Conservation (phyloP, 2,888 invertebrate species). For the Orthosia incerta region DNA sequence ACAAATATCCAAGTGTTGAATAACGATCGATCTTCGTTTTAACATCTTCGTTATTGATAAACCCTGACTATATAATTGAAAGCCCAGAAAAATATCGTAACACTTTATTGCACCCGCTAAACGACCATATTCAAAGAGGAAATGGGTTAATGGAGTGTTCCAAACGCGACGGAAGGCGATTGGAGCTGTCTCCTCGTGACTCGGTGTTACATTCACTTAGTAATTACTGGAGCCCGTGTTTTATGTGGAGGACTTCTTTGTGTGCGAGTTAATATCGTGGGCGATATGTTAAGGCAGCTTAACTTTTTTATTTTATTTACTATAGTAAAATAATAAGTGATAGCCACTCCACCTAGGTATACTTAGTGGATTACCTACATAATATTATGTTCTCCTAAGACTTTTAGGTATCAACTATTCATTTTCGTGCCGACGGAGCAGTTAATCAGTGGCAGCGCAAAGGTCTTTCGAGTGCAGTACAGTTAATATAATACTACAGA, state of each 20-base stretch:
- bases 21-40: not conserved
- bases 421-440: too few species aligned
- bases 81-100: constrained; percentile 2
- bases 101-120: constrained; percentile 18
- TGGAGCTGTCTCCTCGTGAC: constrained; percentile 45
- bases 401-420: too few species aligned
- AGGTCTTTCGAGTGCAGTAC: too few species aligned
- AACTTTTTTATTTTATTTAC: too few species aligned
- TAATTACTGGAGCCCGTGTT: constrained; percentile 49
- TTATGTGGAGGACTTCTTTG: constrained; percentile 17
- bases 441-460: too few species aligned
- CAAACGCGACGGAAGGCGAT: constrained; percentile 48
- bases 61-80: not conserved
- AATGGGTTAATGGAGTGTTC: constrained; percentile 50
- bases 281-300: not conserved
- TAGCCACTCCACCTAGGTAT: too few species aligned
- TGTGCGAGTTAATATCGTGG: not conserved
- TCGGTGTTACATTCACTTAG: constrained; percentile 43
- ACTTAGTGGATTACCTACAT: too few species aligned
- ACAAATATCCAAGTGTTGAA: not conserved
- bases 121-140: constrained; percentile 22
- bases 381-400: too few species aligned
- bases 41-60: not conserved
- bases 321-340: too few species aligned
- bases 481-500: too few species aligned